These are phyloP conservation scores for Hypothenemus hampei DNA, from an alignment of 1,140 invertebrate genomes.

Conservation along the genomic window DNA sequence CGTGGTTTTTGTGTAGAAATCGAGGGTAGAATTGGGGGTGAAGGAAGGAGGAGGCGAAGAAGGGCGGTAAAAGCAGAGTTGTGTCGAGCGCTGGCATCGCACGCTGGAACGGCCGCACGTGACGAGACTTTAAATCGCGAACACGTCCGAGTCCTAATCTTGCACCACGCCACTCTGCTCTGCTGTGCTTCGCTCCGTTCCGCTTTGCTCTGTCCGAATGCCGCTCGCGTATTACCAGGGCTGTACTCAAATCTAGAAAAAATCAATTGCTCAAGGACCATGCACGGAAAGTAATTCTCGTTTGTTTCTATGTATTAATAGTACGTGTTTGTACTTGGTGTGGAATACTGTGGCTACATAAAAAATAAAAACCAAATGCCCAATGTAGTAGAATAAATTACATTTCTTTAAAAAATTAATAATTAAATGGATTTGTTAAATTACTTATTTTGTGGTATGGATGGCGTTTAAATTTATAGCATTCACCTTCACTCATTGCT, in stretches of 20 bases:
- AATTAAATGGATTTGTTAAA: not conserved
- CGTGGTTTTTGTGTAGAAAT: too few species aligned
- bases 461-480: too few species aligned
- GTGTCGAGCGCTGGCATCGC: constrained; percentile 38
- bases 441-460: not conserved
- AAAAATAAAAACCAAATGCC: not conserved
- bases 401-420: not conserved
- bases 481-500: too few species aligned
- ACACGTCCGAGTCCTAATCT: constrained; percentile 44
- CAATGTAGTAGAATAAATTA: not conserved
- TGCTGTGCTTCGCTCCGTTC: too few species aligned
- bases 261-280: constrained; percentile 15
- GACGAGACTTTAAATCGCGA: constrained; percentile 36
- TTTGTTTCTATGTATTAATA: not conserved
- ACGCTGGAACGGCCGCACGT: constrained; percentile 37
- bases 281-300: too few species aligned
- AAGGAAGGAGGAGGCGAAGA: not conserved
- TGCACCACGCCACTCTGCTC: constrained; percentile 29
- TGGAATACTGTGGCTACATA: not conserved
- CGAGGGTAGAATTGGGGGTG: constrained; percentile 1
- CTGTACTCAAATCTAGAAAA: constrained; percentile 18
- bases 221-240: constrained; percentile 26
- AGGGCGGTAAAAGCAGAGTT: constrained; percentile 42
- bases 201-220: constrained; percentile 41
- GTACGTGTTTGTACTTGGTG: not conserved